Conservation (phyloP, 2,113 vertebrate genomes). For the Python bivittatus region DNA sequence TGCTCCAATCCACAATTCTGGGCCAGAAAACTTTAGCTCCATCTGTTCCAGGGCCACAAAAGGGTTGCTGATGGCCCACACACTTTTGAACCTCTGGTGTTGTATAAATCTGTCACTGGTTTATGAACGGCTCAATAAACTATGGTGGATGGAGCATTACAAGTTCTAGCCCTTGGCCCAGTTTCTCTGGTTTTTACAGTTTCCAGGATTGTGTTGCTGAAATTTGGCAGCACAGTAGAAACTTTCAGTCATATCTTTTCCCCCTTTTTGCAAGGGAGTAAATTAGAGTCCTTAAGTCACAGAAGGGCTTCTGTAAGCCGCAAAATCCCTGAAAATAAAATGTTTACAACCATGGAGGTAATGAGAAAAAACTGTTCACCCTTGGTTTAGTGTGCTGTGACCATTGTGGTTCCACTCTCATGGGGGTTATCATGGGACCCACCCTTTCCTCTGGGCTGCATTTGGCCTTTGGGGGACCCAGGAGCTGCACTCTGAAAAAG, state of each 20-base stretch:
- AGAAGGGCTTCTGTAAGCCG: neutral
- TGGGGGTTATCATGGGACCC: neutral
- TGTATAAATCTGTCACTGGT: neutral
- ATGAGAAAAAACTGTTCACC: neutral
- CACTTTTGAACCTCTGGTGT: neutral
- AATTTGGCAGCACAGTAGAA: neutral
- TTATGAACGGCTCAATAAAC: neutral
- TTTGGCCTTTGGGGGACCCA: neutral
- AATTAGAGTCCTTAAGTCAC: neutral
- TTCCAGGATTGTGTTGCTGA: neutral
- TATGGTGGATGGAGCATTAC: neutral
- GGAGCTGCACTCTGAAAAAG: neutral
- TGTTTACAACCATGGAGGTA: neutral
- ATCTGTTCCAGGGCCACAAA: neutral
- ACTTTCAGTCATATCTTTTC: neutral
- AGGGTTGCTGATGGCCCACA: neutral
- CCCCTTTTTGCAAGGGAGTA: neutral
- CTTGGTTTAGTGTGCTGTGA: neutral
- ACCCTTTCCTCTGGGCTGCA: neutral
- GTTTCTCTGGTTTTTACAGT: neutral
- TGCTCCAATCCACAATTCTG: neutral
- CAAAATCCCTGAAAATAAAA: neutral
- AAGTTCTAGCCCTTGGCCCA: neutral
- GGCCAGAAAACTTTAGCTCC: neutral
- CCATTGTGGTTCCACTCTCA: neutral